These are phyloP conservation scores for Bombus pascuorum DNA, from an alignment of 1,140 invertebrate genomes.

Conservation along the genomic window DNA sequence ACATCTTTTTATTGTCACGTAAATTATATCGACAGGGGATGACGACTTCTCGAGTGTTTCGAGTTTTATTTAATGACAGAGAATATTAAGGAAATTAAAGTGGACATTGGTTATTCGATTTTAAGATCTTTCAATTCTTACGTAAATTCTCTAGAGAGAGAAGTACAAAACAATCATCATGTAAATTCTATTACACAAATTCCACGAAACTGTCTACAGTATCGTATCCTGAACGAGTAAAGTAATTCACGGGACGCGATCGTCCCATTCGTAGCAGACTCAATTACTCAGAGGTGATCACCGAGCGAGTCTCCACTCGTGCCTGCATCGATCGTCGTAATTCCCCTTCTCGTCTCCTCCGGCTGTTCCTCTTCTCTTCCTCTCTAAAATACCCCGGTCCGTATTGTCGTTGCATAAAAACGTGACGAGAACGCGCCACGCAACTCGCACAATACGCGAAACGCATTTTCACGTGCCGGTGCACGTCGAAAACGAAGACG, in stretches of 20 bases:
- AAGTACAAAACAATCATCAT: neutral
- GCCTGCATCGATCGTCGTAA: conserved; percentile 50
- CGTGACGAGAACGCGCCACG: conserved; percentile 33
- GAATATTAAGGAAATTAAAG: too few species aligned
- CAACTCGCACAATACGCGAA: conserved; percentile 37
- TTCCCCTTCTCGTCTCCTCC: conserved; percentile 7
- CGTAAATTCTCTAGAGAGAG: too few species aligned
- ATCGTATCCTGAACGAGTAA: too few species aligned
- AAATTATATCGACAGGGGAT: too few species aligned
- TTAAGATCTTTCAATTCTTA: neutral
- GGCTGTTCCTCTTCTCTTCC: conserved; percentile 13
- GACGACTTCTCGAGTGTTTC: too few species aligned
- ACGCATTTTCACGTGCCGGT: neutral
- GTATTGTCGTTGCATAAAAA: conserved; percentile 52
- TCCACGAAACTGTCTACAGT: neutral
- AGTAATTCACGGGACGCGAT: neutral
- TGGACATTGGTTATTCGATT: neutral
- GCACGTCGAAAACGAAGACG: neutral
- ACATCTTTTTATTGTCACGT: neutral
- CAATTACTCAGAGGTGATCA: conserved; percentile 36
- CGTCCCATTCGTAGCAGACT: conserved; percentile 11
- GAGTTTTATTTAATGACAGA: too few species aligned
- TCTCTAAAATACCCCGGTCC: conserved; percentile 45
- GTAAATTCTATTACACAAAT: neutral
- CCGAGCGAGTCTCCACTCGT: neutral